Evolutionary conservation across 2,113 vertebrate species (phyloP).

Genomic region (Lamprologus sp.): DNA sequence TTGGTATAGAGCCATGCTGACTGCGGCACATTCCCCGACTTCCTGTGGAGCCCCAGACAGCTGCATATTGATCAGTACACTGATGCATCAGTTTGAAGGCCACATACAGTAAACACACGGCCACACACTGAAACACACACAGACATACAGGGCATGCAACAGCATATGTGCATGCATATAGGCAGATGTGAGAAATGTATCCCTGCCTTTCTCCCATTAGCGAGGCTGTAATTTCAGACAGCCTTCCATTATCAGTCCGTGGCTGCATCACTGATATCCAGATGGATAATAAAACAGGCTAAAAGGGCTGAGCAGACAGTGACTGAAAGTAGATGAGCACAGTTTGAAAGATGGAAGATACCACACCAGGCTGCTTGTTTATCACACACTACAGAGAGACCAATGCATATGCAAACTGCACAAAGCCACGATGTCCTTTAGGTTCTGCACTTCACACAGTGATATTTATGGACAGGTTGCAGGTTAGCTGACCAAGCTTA

Average conservation of each 20-base stretch:
- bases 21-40: conserved; percentile 45
- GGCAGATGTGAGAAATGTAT: neutral
- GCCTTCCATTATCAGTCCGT: conserved; percentile 39
- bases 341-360: neutral
- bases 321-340: neutral
- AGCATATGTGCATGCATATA: neutral
- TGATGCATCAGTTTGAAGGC: conserved; percentile 40
- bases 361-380: neutral
- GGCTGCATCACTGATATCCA: conserved; percentile 11
- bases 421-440: neutral
- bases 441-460: conserved; percentile 9
- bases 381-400: neutral
- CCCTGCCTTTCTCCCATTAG: neutral
- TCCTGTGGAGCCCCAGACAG: conserved; percentile 47
- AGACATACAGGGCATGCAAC: neutral
- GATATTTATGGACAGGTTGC: conserved; percentile 27
- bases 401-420: neutral
- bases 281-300: neutral
- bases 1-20: conserved; percentile 35
- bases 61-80: conserved; percentile 46
- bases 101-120: neutral
- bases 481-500: neutral
- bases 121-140: neutral
- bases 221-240: conserved; percentile 35
- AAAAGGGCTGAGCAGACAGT: neutral